These are phyloP conservation scores for Hydra vulgaris DNA, from an alignment of 30 jellyfish, hydroid and myxozoan species.

Conservation along the genomic window DNA sequence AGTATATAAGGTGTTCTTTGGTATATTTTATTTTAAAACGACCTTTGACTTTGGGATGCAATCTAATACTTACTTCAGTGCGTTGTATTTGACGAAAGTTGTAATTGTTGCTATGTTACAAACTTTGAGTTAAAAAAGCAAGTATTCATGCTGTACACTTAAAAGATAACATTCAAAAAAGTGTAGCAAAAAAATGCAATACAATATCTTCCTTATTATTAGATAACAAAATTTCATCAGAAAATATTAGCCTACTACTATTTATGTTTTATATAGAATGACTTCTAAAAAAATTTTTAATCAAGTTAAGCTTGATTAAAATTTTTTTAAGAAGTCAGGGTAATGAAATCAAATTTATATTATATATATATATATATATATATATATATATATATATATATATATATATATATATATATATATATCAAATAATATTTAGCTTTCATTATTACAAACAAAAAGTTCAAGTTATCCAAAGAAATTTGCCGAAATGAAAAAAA, in stretches of 20 bases:
- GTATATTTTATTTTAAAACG: slow-evolving; percentile 10
- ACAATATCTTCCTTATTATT: not conserved
- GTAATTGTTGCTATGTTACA: slow-evolving; percentile 16
- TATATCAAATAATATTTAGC: not conserved
- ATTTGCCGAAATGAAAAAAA: slow-evolving; percentile 11
- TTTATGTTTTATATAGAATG: too few species aligned
- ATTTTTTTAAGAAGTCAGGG: not conserved
- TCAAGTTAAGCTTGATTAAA: not conserved
- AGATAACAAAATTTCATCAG: not conserved
- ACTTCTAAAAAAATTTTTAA: too few species aligned
- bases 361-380: too few species aligned
- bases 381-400: too few species aligned
- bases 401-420: too few species aligned
- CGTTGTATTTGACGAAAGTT: not conserved
- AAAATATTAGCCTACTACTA: not conserved
- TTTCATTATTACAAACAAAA: not conserved
- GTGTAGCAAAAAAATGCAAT: not conserved
- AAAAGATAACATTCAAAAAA: slow-evolving; percentile 1
- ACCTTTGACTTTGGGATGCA: slow-evolving; percentile 9
- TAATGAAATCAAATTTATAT: too few species aligned
- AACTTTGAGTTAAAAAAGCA: slow-evolving; percentile 1
- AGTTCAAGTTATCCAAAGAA: slow-evolving; percentile 3
- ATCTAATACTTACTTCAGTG: slow-evolving; percentile 20
- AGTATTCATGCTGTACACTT: not conserved
- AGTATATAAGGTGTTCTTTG: slow-evolving; percentile 21